Evolutionary conservation across 2,113 vertebrate genomes (phyloP).

Genomic region (Xiphophorus hellerii): DNA sequence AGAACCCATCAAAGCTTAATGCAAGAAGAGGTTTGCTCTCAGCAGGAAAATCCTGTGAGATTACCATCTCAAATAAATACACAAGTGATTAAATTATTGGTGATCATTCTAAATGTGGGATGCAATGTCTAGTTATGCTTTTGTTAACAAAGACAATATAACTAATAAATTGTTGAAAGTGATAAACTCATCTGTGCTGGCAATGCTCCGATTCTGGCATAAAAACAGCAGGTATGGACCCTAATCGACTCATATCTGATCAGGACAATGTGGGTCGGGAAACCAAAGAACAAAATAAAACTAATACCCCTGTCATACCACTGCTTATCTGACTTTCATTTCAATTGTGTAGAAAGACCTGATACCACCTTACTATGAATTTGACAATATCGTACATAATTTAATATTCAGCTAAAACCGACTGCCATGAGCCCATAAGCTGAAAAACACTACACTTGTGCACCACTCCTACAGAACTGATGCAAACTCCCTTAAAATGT

Average conservation of each 20-base stretch:
- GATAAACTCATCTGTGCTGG: not conserved
- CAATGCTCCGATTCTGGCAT: not conserved
- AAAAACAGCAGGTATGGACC: not conserved
- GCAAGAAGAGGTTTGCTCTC: constrained; percentile 57
- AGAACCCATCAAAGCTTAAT: constrained; percentile 41
- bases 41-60: constrained; percentile 51
- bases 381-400: not conserved
- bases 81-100: constrained; percentile 29
- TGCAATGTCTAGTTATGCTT: constrained; percentile 6
- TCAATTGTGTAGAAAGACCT: too few relatives aligned
- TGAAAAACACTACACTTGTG: not conserved
- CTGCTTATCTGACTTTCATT: too few relatives aligned
- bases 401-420: not conserved
- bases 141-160: constrained; percentile 1
- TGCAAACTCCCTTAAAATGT: not conserved
- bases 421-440: not conserved
- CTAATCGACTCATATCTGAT: not conserved
- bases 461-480: not conserved
- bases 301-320: too few relatives aligned
- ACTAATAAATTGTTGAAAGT: not conserved
- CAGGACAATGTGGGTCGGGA: not conserved
- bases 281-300: not conserved
- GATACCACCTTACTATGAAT: not conserved
- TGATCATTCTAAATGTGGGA: constrained; percentile 15
- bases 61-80: constrained; percentile 55